Evolutionary conservation across 2,113 vertebrate species (phyloP).

Genomic region (Hirundichthys speculiger): DNA sequence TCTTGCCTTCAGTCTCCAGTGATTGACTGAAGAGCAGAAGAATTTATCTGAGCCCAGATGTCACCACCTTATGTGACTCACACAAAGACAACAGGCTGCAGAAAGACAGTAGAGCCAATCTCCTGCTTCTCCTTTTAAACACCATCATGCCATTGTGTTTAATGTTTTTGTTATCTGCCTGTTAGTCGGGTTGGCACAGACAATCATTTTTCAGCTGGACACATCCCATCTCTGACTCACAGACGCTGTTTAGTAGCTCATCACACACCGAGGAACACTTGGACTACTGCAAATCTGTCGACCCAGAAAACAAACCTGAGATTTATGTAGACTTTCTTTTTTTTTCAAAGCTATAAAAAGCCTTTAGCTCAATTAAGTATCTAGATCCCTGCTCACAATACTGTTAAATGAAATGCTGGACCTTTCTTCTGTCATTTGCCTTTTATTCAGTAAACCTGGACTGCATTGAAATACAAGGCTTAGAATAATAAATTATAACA

Average conservation of each 20-base stretch:
- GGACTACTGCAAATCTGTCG: constrained; percentile 27
- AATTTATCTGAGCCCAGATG: constrained; percentile 20
- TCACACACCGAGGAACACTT: constrained; percentile 11
- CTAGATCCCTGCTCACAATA: not conserved
- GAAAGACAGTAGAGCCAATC: constrained; percentile 50
- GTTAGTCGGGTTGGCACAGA: constrained; percentile 46
- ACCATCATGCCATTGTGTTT: constrained; percentile 17
- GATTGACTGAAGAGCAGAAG: not conserved
- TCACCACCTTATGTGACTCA: constrained; percentile 50
- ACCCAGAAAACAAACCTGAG: constrained; percentile 9
- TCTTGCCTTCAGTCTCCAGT: constrained; percentile 14
- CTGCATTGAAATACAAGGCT: not conserved
- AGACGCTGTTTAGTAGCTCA: constrained; percentile 7
- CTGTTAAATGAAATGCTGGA: not conserved
- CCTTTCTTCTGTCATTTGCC: not conserved
- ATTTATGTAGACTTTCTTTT: constrained; percentile 1
- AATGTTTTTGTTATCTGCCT: constrained; percentile 46
- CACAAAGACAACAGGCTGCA: constrained; percentile 26
- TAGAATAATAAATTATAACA: not conserved
- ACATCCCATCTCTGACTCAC: constrained; percentile 18
- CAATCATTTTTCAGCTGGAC: constrained; percentile 23
- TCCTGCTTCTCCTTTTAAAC: constrained; percentile 40
- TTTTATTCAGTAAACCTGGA: not conserved
- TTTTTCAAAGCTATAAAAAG: constrained; percentile 33
- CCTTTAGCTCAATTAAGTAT: constrained; percentile 25